Evolutionary conservation across 2,113 vertebrate genomes (phyloP), one percentile per base, ranked within the genome.

Genomic region (Elanus axillaris): DNA sequence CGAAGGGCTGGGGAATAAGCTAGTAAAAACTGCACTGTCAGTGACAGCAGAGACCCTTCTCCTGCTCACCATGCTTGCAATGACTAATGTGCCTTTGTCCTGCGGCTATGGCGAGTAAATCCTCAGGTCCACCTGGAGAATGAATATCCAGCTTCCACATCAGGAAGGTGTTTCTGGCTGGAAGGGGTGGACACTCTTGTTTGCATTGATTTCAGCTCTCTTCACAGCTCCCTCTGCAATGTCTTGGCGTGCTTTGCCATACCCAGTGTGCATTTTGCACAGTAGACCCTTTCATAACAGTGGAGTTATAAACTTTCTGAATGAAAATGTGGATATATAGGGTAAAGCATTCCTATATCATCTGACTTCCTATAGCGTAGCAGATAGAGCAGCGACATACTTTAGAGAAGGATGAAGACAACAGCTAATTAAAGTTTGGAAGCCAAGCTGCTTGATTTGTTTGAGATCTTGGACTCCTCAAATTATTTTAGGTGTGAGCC

Each of bases 401-500:
- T 78, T 88, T 12, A 53, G 82, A 68, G 40, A 42, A 22, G 56
- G 52, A 59, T 58, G 73, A 53, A 68, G 85, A 78, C 0, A 5
- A 38, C 3, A 8, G n/a, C 67, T 88, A 64, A 92, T 93, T 84
- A 67, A 79, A 75, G 34, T 63, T 42, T 66, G 66, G 52, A 79
- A 90, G 27, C 16, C 38, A 78, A 79, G 38, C 31, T 77, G 36
- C 58, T 76, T 52, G 79, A 45, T 91, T 86, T 74, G 76, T 63
- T 52, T 38, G 74, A 84, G 60, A 43, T 47, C 86, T 84, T 66
- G 69, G 36, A 48, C 55, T 84, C 50, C 40, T 91, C 72, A 43
- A 36, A 53, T 50, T n/a, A 16, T 64, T 80, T 66, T n/a, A 93
- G 94, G 80, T 76, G 55, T 67, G 64, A 95, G 90, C 77, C 91